A percentile compares a stretch with the other conserved stretches of the same genome.
Evolutionary conservation across 2,797 vertebrate species (phyloP).

Genomic region (Toxotes lorentzi): DNA sequence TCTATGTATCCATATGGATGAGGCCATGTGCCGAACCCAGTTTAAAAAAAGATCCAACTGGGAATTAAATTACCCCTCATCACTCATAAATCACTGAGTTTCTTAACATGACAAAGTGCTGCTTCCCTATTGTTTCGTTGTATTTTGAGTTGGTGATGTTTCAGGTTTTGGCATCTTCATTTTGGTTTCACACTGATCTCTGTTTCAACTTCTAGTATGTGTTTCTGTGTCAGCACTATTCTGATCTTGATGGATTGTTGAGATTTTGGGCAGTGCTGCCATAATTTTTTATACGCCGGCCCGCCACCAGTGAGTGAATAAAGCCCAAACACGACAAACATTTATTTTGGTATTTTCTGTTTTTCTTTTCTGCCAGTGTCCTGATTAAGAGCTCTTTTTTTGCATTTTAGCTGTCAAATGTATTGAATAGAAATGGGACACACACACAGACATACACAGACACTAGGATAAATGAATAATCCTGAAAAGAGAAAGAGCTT

Average conservation of each 20-base stretch:
- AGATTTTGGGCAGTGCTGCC: not conserved
- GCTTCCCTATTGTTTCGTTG: not conserved
- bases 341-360: not conserved
- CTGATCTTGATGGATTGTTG: slow-evolving; percentile 5
- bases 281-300: not conserved
- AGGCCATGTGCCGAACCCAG: not conserved
- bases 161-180: not conserved
- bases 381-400: not conserved
- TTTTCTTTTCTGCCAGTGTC: not conserved
- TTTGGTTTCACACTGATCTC: slow-evolving; percentile 1
- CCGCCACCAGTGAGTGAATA: not conserved
- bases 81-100: not conserved
- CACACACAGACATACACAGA: too few relatives aligned
- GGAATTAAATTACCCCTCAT: slow-evolving; percentile 19
- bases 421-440: too few relatives aligned
- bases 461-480: not conserved
- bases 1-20: slow-evolving; percentile 9
- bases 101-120: slow-evolving; percentile 1
- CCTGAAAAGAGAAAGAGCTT: not conserved
- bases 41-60: slow-evolving; percentile 7
- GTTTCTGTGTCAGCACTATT: not conserved
- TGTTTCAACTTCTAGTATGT: not conserved
- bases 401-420: not conserved
- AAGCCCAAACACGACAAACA: not conserved
- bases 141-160: not conserved